Conservation (phyloP, 2,113 vertebrate genomes). For the Indicator maculatus region DNA sequence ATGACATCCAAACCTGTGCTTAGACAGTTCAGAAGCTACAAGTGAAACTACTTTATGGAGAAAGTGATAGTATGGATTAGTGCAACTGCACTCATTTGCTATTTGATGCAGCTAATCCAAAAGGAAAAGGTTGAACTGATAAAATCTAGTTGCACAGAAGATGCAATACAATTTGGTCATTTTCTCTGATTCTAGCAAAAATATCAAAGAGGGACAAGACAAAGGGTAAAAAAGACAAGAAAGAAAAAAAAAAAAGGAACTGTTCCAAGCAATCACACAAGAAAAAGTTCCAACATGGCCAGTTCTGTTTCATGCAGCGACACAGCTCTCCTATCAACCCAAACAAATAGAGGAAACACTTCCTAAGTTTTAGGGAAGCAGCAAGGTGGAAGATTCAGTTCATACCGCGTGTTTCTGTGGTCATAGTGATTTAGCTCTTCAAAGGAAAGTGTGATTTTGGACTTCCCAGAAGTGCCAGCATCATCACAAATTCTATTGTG, state of each 20-base stretch:
- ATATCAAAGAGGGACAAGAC: background rate
- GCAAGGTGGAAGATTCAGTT: background rate
- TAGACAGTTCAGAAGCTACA: background rate
- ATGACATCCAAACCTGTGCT: background rate
- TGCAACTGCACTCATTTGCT: background rate
- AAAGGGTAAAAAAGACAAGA: background rate
- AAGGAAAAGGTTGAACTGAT: background rate
- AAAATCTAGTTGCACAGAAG: background rate
- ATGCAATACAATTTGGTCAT: background rate
- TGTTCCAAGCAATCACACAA: background rate
- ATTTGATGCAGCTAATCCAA: background rate
- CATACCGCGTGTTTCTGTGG: constrained; percentile 20
- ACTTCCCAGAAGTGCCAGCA: background rate
- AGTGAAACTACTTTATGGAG: background rate
- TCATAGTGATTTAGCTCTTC: constrained; percentile 26
- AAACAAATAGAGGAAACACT: constrained; percentile 1
- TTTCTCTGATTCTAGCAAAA: background rate
- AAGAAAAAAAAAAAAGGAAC: background rate
- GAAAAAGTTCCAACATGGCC: background rate
- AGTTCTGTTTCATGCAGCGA: background rate
- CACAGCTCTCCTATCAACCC: background rate
- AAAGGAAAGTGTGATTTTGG: constrained; percentile 26
- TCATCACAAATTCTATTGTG: fast-evolving
- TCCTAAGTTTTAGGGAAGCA: background rate
- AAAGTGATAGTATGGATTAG: background rate